Conservation (phyloP, 2,113 vertebrate genomes). For the Pica pica region DNA sequence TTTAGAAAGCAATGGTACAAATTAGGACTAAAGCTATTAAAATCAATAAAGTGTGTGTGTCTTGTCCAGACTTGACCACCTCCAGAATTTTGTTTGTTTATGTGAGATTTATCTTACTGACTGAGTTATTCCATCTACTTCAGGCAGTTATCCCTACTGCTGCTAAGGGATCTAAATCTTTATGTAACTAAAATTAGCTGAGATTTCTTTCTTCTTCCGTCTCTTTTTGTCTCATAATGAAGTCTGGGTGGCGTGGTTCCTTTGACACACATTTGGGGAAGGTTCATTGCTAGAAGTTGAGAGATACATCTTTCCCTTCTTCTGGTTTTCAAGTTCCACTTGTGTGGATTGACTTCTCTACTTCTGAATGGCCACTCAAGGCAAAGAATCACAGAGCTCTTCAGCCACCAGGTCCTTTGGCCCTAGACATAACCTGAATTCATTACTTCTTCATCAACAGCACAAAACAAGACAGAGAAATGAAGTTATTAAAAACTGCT, state of each 20-base stretch:
- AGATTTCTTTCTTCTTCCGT: not conserved
- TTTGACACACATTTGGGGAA: not conserved
- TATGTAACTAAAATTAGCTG: not conserved
- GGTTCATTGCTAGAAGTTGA: not conserved
- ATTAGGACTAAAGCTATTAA: not conserved
- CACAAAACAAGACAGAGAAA: not conserved
- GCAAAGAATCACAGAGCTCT: not conserved
- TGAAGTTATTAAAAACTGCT: not conserved
- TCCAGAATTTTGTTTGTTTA: not conserved
- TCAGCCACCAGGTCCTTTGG: not conserved
- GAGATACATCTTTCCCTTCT: not conserved
- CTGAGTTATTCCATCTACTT: not conserved
- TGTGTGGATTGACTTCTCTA: not conserved
- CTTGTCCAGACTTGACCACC: not conserved
- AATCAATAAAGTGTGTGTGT: not conserved
- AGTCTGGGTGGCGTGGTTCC: not conserved
- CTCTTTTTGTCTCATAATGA: not conserved
- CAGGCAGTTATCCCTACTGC: not conserved
- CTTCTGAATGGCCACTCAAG: not conserved
- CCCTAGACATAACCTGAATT: not conserved
- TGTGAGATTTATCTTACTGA: not conserved
- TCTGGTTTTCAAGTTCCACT: not conserved
- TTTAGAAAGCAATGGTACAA: not conserved
- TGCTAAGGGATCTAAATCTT: not conserved
- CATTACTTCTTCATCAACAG: not conserved